Evolutionary conservation across 1,140 invertebrate species (phyloP), one percentile per base, ranked within the genome.

Genomic region (Drosophila elegans): DNA sequence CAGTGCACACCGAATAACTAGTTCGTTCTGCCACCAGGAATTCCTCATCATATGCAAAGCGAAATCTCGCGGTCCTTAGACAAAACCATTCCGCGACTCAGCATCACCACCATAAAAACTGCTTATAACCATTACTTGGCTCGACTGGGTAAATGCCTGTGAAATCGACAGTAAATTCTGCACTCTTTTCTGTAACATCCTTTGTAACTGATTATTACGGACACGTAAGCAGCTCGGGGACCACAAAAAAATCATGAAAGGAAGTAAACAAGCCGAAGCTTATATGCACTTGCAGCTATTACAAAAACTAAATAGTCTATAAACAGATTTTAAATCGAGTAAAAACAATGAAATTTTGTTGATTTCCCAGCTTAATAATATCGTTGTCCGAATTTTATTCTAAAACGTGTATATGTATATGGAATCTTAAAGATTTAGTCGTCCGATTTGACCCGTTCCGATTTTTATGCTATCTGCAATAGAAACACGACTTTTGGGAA

Each of bases 131-230:
- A 42, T 64, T 42, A 21, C 60, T 63, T 52, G 60, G 44, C 21
- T 4, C 11, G 61, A 41, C 27, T 75, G 74, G 68, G 69, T 78
- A 79, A 88, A 69, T 88, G 84, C 60, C 72, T 83, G 74, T 80
- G 74, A 84, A 89, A 89, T 90, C 85, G 84, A 78, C 80, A 84
- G 80, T 89, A 84, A 84, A 89, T 78, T 89, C 39, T 34, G 66
- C 42, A 54, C 16, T 48, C 45, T 25, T 46, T 46, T 54, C 41
- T 25, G 59, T 32, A 32, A 32, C 41, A 63, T 36, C 13, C 32
- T 54, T 62, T 89, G 68, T 80, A 89, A 69, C 84, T 80, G 84
- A 89, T 89, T 89, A 89, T 89, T 80, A 73, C 79, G 84, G 57
- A 64, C 51, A 53, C 66, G 74, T 67, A 69, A 57, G 48, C 75